A percentile compares a stretch with the other conserved stretches of the same genome.
Evolutionary conservation across 2,797 vertebrate species (phyloP).

Genomic region (Nannoperca obscura): DNA sequence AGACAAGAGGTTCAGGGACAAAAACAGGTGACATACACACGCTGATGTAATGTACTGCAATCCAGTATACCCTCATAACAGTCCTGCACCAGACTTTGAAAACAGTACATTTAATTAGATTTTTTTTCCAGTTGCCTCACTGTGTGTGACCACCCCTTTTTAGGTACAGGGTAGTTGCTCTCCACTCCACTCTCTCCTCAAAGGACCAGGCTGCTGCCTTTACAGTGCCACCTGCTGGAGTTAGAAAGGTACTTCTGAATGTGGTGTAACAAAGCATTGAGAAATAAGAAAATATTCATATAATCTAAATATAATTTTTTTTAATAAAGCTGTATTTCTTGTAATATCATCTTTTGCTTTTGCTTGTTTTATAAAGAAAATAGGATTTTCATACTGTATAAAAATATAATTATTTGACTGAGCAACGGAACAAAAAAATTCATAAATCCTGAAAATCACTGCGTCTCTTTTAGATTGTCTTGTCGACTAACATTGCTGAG

Average conservation of each 20-base stretch:
- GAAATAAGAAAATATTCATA: not conserved
- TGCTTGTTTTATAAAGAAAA: not conserved
- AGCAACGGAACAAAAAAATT: not conserved
- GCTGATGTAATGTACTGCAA: not conserved
- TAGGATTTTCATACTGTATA: not conserved
- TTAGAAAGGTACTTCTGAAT: conserved; percentile 90
- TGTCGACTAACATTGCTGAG: conserved; percentile 99
- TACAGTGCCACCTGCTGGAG: conserved; percentile 90
- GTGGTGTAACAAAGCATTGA: not conserved
- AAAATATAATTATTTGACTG: not conserved
- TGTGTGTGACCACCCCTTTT: conserved; percentile 4
- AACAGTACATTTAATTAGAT: not conserved
- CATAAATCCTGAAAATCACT: not conserved
- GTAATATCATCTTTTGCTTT: not conserved
- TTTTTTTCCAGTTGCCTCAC: not conserved
- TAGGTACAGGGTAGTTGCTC: conserved; percentile 92
- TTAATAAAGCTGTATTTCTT: not conserved
- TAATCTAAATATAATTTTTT: too few relatives aligned
- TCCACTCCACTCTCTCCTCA: conserved; percentile 96
- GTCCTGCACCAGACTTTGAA: not conserved
- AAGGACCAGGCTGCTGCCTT: conserved; percentile 97
- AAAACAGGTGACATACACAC: conserved; percentile 83
- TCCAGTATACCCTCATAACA: not conserved
- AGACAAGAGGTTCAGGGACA: conserved; percentile 92
- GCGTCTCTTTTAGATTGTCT: conserved; percentile 89